A percentile compares a stretch with the other conserved stretches of the same genome.
These are phyloP conservation scores for Diorhabda carinulata DNA, from an alignment of 1,140 invertebrate species.

Conservation along the genomic window DNA sequence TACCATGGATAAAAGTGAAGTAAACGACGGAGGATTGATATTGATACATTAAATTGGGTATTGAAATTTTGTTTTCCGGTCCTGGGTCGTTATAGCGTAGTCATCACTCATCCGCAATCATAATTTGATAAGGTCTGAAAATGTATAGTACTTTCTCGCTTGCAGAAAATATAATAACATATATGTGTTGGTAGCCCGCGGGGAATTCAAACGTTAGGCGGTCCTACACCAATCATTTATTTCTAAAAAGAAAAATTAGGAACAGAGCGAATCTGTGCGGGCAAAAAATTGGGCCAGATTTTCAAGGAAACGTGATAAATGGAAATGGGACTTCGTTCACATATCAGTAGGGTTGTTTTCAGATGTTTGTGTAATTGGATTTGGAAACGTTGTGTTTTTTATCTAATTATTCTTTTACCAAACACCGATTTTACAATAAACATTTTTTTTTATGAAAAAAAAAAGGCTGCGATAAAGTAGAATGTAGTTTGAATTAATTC, in stretches of 20 bases:
- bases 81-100: background rate
- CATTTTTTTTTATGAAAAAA: too few relatives aligned
- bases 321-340: too few relatives aligned
- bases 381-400: too few relatives aligned
- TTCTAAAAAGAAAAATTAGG: slow-evolving; percentile 2
- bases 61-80: background rate
- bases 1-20: too few relatives aligned
- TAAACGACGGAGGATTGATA: too few relatives aligned
- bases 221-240: slow-evolving; percentile 7
- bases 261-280: background rate
- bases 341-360: too few relatives aligned
- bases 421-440: too few relatives aligned
- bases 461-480: too few relatives aligned
- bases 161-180: slow-evolving; percentile 15
- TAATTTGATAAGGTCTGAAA: slow-evolving; percentile 11
- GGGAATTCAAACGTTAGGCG: slow-evolving; percentile 3
- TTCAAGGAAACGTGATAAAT: background rate
- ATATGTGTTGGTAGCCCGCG: slow-evolving; percentile 9
- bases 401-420: too few relatives aligned
- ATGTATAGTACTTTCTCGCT: slow-evolving; percentile 1
- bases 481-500: too few relatives aligned
- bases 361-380: too few relatives aligned
- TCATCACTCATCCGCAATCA: slow-evolving; percentile 9
- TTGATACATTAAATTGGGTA: too few relatives aligned
- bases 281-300: background rate